Evolutionary conservation across 1,140 invertebrate species (phyloP).

Genomic region (Brachionus calyciflorus): DNA sequence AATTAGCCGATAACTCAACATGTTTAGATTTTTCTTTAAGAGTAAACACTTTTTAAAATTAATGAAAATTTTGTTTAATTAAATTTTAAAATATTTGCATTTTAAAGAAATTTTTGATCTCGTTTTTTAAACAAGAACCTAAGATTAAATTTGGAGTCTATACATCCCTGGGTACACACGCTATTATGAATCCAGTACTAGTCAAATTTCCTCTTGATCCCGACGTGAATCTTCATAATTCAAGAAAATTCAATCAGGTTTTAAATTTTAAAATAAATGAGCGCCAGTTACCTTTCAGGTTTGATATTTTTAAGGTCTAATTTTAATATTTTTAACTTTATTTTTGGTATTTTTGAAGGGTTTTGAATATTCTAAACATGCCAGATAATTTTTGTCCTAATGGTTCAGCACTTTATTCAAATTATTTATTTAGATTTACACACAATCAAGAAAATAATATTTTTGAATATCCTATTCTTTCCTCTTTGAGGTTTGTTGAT

Average conservation of each 20-base stretch:
- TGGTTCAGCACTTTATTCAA: not conserved
- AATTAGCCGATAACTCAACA: not conserved
- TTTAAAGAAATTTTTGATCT: constrained; percentile 1
- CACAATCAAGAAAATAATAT: not conserved
- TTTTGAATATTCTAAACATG: constrained; percentile 6
- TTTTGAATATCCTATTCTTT: constrained; percentile 8
- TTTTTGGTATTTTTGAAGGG: no score
- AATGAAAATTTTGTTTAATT: no score
- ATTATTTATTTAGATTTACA: constrained; percentile 36
- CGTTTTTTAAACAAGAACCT: constrained; percentile 15
- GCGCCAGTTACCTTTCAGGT: not conserved
- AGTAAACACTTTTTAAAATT: not conserved
- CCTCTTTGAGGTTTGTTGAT: not conserved
- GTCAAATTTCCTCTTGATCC: not conserved
- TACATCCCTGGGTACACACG: not conserved
- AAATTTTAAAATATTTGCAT: not conserved
- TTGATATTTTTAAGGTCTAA: no score
- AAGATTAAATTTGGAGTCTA: not conserved
- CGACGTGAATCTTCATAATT: not conserved
- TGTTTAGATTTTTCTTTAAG: not conserved
- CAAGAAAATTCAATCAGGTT: constrained; percentile 2
- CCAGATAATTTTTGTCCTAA: constrained; percentile 18
- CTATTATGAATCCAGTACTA: not conserved
- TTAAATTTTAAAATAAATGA: constrained; percentile 16
- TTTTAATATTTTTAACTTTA: no score